Evolutionary conservation across 2,113 vertebrate species (phyloP), one percentile per base, ranked within the genome.

Genomic region (Sus scrofa): DNA sequence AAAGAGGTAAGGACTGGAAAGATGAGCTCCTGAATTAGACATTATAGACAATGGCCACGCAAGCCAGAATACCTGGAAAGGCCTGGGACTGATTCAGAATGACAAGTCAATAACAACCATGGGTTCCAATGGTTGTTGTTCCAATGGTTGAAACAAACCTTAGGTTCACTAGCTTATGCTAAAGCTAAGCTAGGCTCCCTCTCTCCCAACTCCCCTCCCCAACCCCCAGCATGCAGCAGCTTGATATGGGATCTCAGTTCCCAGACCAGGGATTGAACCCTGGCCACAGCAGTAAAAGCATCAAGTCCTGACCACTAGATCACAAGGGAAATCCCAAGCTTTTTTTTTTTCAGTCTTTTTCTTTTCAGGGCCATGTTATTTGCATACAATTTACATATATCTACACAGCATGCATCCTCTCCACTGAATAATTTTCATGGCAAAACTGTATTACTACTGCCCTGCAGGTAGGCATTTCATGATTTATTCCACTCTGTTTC

Each of bases 311-410:
- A n/a, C n/a, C n/a, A n/a, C n/a, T n/a, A n/a, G n/a, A n/a, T n/a
- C n/a, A n/a, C n/a, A n/a, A n/a, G n/a, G n/a, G n/a, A n/a, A n/a
- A n/a, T n/a, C n/a, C n/a, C n/a, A n/a, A n/a, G n/a, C n/a, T n/a
- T n/a, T n/a, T n/a, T n/a, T n/a, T n/a, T n/a, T n/a, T n/a, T n/a
- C n/a, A n/a, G n/a, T n/a, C n/a, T n/a, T 86, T 70, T 79, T 34
- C 56, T 54, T 83, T 91, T 91, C 16, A 1, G 58, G 58, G 83
- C 82, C 82, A 54, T 22, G n/a, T 63, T 27, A 78, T 91, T 62
- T 95, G 93, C 92, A 77, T 83, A 75, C 20, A 73, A 92, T 89
- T 92, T 90, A 74, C 62, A 65, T 90, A 73, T 24, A 12, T 50
- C 94, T 91, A 77, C 74, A 27, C 0, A 20, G 58, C 52, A 65